Evolutionary conservation across 2,888 invertebrate species (phyloP).

Genomic region (Bembecia ichneumoniformis): DNA sequence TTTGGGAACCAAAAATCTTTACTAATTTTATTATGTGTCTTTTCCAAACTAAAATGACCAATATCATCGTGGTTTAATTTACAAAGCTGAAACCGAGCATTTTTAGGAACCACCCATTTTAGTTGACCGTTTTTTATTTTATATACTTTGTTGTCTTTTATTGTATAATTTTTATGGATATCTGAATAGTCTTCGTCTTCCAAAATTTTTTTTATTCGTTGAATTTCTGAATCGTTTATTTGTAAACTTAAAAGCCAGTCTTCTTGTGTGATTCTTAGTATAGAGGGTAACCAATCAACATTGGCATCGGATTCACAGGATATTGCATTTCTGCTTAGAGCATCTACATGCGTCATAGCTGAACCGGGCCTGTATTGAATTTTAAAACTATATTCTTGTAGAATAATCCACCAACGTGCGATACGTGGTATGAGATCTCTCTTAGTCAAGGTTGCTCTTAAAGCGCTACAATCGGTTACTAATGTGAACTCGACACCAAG

Average conservation of each 20-base stretch:
- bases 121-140: too few species aligned
- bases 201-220: too few species aligned
- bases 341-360: constrained; percentile 26
- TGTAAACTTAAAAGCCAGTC: neutral
- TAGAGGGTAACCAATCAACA: neutral
- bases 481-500: too few species aligned
- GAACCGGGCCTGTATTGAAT: constrained; percentile 24
- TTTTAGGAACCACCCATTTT: neutral
- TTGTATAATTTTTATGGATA: too few species aligned
- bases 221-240: too few species aligned
- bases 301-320: neutral
- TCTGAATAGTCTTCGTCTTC: too few species aligned
- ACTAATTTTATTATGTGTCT: neutral
- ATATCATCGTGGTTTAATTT: neutral
- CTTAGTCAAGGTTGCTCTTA: too few species aligned
- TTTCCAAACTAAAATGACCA: neutral
- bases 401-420: too few species aligned
- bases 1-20: neutral
- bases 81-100: neutral
- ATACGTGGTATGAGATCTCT: too few species aligned
- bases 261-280: neutral
- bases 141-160: too few species aligned
- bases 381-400: constrained; percentile 21
- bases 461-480: too few species aligned
- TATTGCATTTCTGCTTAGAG: constrained; percentile 11